Evolutionary conservation across 2,113 vertebrate species (phyloP).

Genomic region (Myocastor coypus): DNA sequence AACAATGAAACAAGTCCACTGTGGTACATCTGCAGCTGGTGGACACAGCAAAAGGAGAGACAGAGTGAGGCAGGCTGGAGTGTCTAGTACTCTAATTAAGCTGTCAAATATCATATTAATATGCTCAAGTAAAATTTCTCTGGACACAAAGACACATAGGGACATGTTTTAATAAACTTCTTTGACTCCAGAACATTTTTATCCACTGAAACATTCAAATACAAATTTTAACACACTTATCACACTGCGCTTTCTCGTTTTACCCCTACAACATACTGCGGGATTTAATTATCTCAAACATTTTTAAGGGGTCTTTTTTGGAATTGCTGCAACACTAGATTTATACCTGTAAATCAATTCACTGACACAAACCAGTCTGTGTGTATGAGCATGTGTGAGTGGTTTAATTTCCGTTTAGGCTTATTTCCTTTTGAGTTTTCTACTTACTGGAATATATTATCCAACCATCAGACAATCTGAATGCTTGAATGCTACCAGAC

Average conservation of each 20-base stretch:
- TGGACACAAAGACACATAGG: background rate
- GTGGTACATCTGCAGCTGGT: background rate
- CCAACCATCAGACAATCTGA: conserved; percentile 15
- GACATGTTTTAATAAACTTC: background rate
- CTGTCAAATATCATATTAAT: conserved; percentile 7
- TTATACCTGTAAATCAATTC: conserved; percentile 42
- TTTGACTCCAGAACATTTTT: background rate
- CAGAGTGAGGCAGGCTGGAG: accelerated
- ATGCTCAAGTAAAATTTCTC: background rate
- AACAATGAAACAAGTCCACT: background rate
- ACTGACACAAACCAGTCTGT: background rate
- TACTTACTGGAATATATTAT: conserved; percentile 51
- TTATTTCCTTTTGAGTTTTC: conserved; percentile 18
- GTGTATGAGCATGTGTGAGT: background rate
- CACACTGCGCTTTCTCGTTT: background rate
- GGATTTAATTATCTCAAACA: background rate
- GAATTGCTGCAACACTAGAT: background rate
- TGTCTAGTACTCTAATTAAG: background rate
- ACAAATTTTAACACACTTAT: background rate
- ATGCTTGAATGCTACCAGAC: conserved; percentile 51
- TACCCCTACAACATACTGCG: background rate
- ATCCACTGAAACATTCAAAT: background rate
- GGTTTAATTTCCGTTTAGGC: conserved; percentile 31
- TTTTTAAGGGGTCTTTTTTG: background rate
- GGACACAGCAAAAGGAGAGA: background rate